These are phyloP conservation scores for Dasypus novemcinctus DNA, from an alignment of 2,113 vertebrate species.

Conservation along the genomic window DNA sequence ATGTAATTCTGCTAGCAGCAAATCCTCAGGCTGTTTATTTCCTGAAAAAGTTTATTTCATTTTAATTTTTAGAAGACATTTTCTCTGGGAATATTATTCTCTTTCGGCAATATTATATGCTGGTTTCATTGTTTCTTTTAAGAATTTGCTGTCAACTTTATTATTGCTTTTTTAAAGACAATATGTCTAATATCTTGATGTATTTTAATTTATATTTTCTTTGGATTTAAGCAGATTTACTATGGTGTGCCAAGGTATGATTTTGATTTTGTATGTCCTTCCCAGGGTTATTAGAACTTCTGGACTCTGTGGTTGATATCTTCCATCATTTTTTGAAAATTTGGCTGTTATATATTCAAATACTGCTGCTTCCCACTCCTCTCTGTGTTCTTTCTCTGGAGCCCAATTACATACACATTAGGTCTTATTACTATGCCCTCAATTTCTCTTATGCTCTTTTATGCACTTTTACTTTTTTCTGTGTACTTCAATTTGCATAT, in stretches of 20 bases:
- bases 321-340: background rate
- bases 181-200: background rate
- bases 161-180: background rate
- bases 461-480: background rate
- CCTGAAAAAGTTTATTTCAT: background rate
- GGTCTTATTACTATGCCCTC: background rate
- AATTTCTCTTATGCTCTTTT: background rate
- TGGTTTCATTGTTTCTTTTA: slow-evolving; percentile 6
- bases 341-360: background rate
- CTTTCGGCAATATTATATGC: background rate
- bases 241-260: background rate
- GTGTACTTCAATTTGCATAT: background rate
- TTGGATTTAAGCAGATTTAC: background rate
- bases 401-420: background rate
- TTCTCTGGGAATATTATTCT: background rate
- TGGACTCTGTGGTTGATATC: background rate
- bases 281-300: background rate
- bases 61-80: background rate
- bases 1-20: background rate
- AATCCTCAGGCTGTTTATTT: background rate
- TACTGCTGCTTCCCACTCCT: background rate
- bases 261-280: background rate
- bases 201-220: background rate
- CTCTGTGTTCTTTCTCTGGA: background rate
- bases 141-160: background rate